Percentiles rank a stretch among this genome's conserved stretches.
Evolutionary conservation across 53 echinoderm and acorn worm genomes (phyloP).

Genomic region (Zoroaster sp.): DNA sequence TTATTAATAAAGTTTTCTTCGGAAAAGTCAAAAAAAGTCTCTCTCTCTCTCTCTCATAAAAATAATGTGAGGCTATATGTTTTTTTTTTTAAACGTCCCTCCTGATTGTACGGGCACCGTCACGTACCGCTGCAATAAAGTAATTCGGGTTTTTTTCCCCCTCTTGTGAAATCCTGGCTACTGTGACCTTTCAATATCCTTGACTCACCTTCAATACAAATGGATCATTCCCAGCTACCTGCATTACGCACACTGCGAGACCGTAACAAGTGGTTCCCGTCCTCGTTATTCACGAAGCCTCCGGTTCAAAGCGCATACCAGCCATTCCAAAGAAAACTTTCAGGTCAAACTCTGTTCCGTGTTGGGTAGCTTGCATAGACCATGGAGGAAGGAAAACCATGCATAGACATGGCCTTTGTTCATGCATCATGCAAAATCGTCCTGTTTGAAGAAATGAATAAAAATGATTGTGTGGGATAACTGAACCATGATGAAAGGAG

Average conservation of each 20-base stretch:
- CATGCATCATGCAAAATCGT: background rate
- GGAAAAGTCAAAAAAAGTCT: too few species aligned
- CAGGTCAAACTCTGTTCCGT: background rate
- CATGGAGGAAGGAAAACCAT: too few species aligned
- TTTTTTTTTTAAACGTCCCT: too few species aligned
- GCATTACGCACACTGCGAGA: background rate
- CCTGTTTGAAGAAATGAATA: background rate
- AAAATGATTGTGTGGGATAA: background rate
- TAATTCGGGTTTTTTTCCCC: too few species aligned
- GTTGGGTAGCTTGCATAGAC: too few species aligned
- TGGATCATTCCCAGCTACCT: background rate
- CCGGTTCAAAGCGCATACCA: background rate
- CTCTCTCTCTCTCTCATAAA: too few species aligned
- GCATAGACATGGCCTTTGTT: background rate
- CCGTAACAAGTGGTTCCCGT: background rate
- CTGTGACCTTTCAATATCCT: too few species aligned
- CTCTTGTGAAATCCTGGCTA: too few species aligned
- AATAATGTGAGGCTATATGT: too few species aligned
- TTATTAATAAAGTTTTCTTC: too few species aligned
- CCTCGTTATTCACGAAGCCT: background rate
- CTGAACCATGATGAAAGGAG: background rate
- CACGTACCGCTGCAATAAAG: too few species aligned
- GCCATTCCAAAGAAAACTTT: background rate
- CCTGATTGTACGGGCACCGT: too few species aligned
- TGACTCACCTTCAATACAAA: background rate